Percentiles rank a stretch among this genome's conserved stretches.
phyloP scores from a whole-genome alignment of 2,797 vertebrate genomes.

The Dermochelys coriacea region DNA sequence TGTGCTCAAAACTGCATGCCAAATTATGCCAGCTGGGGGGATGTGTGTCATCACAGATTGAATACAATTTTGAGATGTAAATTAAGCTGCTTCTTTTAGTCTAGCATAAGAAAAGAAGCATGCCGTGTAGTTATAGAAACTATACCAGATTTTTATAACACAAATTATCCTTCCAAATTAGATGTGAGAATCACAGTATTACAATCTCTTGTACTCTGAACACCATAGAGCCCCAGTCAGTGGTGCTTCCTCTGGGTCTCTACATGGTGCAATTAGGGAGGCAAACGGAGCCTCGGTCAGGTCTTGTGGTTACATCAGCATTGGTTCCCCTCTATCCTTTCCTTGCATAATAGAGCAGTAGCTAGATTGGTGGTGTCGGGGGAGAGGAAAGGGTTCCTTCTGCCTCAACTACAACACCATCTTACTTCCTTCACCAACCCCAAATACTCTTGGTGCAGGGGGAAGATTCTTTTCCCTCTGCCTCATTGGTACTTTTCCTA shows the following conservation, averaged over 20 bases:
- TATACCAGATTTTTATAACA: not conserved
- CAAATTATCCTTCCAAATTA: not conserved
- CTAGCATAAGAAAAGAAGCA: not conserved
- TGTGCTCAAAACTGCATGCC: not conserved
- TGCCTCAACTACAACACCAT: not conserved
- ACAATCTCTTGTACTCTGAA: not conserved
- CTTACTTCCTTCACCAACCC: not conserved
- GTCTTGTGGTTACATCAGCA: not conserved
- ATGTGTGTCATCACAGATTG: not conserved
- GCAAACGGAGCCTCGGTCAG: not conserved
- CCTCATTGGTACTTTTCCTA: not conserved
- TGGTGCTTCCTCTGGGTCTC: not conserved
- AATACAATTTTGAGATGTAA: constrained; percentile 12
- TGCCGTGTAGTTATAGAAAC: not conserved
- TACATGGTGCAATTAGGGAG: not conserved
- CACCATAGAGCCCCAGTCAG: not conserved
- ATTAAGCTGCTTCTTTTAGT: constrained; percentile 23
- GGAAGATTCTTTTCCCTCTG: too few species aligned
- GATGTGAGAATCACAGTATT: not conserved
- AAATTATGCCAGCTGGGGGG: not conserved
- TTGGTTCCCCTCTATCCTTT: not conserved
- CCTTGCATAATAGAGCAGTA: not conserved
- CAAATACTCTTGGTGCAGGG: not conserved
- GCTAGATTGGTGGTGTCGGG: not conserved
- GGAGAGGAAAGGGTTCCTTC: not conserved